Evolutionary conservation across 2,888 invertebrate genomes (phyloP), one percentile per base, ranked within the genome.

Genomic region (Sipha maydis): DNA sequence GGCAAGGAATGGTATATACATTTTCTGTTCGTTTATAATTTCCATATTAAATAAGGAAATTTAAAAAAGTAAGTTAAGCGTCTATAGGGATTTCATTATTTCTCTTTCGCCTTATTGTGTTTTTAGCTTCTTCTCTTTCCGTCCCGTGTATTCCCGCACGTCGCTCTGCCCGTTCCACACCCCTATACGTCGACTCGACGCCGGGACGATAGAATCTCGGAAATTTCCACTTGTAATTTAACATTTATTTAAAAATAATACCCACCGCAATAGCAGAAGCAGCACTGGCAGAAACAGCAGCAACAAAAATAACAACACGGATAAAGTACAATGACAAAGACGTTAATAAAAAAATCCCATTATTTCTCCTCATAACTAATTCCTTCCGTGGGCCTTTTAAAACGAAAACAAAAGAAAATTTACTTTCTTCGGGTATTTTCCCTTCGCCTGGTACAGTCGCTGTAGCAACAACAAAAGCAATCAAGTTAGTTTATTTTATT

Each of bases 231-330:
- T 88, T 88, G 86, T 88, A 88, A 88, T 88, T 88, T 88, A 88
- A 88, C 86, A 88, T 88, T 88, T 88, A 88, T 88, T 88, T 88
- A 88, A 88, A 88, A 88, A 88, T 86, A 88, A 88, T 80, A 88
- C 86, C 86, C 86, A 88, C 86, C 86, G 86, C 86, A 88, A 88
- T 61, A 31, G 86, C 54, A 61, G 69, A 41, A 38, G 78, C 67
- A 67, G 48, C 61, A 56, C 56, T 31, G 86, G 86, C 79, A 80
- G 31, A 56, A 73, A 41, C 86, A 73, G 86, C 71, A 61, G 86
- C 79, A 41, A 88, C 86, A 88, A 61, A 88, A 88, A 88, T 88
- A 88, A 88, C 86, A 88, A 88, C 86, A 80, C 80, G 86, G 80
- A 88, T 88, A 80, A 88, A 88, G 79, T 56, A 80, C 86, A 80